These are phyloP conservation scores for Dasyurus viverrinus DNA, from an alignment of 2,113 vertebrate genomes.

Conservation along the genomic window DNA sequence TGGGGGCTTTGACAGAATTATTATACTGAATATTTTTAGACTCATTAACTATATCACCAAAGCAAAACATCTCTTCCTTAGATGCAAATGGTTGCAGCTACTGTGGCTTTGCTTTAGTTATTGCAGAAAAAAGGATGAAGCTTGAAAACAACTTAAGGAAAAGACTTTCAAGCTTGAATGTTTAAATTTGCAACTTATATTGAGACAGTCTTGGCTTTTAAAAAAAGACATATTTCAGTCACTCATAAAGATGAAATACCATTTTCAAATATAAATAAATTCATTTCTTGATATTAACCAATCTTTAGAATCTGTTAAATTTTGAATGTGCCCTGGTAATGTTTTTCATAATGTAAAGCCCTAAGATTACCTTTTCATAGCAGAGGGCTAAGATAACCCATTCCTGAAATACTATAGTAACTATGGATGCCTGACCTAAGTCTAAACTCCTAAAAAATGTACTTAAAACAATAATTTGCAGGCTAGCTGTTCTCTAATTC, in stretches of 20 bases:
- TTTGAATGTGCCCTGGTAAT: conserved; percentile 43
- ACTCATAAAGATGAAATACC: conserved; percentile 72
- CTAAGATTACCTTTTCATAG: conserved; percentile 50
- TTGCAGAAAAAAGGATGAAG: conserved; percentile 87
- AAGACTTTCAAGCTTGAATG: conserved; percentile 85
- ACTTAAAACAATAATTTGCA: conserved; percentile 80
- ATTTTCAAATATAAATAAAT: conserved; percentile 79
- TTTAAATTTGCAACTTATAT: conserved; percentile 85
- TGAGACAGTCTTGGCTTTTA: conserved; percentile 72
- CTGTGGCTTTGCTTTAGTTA: conserved; percentile 92
- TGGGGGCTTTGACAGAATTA: conserved; percentile 95
- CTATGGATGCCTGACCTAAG: conserved; percentile 79
- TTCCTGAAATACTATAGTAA: conserved; percentile 74
- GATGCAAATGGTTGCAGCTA: conserved; percentile 90
- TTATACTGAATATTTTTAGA: conserved; percentile 96
- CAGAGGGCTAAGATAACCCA: conserved; percentile 69
- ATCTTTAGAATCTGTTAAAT: conserved; percentile 70
- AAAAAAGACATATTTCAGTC: conserved; percentile 74
- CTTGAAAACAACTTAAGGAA: conserved; percentile 87
- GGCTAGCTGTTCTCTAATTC: conserved; percentile 76
- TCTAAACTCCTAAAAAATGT: conserved; percentile 75
- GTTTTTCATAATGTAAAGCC: conserved; percentile 66
- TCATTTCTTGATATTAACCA: conserved; percentile 64
- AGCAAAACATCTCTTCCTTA: conserved; percentile 92
- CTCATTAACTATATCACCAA: conserved; percentile 94